Base-by-base conservation (phyloP, 2,888 invertebrate genomes). In the Brassicogethes aeneus region DNA sequence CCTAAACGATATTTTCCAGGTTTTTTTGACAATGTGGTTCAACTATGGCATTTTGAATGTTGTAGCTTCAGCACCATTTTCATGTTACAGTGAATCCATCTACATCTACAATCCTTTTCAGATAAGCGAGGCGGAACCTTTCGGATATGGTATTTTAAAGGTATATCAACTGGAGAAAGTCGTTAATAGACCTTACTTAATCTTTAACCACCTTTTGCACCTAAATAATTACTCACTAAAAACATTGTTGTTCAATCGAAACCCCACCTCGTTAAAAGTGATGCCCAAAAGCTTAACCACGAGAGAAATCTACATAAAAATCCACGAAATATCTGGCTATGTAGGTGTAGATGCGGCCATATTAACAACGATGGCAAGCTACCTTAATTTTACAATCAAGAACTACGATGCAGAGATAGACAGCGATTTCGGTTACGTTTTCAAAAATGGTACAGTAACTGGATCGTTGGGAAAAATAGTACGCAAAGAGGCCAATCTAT, bases 391-490 rank as follows among this genome's bases (percentile, higher is more conserved):
- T 38, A 34, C 17, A 2, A 35, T 41, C 3, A 5, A 17, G 3
- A 17, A 17, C 3, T 12, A 15, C 2, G 3, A 14, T 36, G n/a
- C 17, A 13, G 37, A 32, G 17, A 5, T 23, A 7, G 36, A 32
- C 7, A 13, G 34, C 8, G 31, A 48, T 35, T 52, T 42, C 33
- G 46, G 52, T 5, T 14, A 2, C 1, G 35, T 39, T 8, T 12
- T 34, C 1, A 8, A 8, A 3, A 40, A 47, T 36, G 45, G 45
- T 15, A 42, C 15, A 10, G 16, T 39, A 17, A 47, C 52, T 2
- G 68, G 66, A 2, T 59, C 61, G 15, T 53, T 70, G 34, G 68
- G 65, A 3, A 64, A 68, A 37, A 52, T 71, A 0, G 56, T 66
- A 2, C 54, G 60, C 29, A 52, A 60, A 17, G 48, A 52, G 42